Conservation (phyloP, 1,140 invertebrate genomes). For the Ceratitis capitata region DNA sequence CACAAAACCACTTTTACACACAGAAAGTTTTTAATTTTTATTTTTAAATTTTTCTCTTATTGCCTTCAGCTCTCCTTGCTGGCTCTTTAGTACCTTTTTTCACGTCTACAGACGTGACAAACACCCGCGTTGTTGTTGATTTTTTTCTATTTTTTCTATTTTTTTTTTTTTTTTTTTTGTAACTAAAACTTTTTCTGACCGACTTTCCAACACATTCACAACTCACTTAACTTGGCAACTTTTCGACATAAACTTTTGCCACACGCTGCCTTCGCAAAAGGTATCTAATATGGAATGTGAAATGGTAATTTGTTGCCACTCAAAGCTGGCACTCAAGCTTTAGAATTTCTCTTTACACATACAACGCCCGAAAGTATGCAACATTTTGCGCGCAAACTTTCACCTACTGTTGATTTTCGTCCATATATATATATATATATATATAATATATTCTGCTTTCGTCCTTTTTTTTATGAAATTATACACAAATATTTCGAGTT, state of each 20-base stretch:
- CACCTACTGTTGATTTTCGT: neutral
- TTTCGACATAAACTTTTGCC: conserved; percentile 3
- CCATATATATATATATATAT: too few species aligned
- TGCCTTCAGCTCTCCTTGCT: neutral
- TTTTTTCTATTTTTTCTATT: neutral
- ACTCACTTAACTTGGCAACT: conserved; percentile 26
- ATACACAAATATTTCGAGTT: neutral
- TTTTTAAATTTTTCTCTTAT: neutral
- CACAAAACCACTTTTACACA: neutral
- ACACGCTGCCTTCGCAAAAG: neutral
- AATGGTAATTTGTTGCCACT: conserved; percentile 35
- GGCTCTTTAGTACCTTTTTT: neutral
- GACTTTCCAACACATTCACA: neutral
- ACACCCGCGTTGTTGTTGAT: neutral
- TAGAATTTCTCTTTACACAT: neutral
- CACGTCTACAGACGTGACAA: neutral
- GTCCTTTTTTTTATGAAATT: too few species aligned
- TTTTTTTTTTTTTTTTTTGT: neutral
- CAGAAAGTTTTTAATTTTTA: conserved; percentile 8
- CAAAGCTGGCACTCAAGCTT: neutral
- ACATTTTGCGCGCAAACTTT: neutral
- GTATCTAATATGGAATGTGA: conserved; percentile 4
- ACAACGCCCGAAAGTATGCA: neutral
- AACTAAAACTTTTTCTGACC: too few species aligned
- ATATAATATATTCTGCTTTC: too few species aligned